phyloP scores from a whole-genome alignment of 2,113 vertebrate genomes.

The Erinaceus europaeus region DNA sequence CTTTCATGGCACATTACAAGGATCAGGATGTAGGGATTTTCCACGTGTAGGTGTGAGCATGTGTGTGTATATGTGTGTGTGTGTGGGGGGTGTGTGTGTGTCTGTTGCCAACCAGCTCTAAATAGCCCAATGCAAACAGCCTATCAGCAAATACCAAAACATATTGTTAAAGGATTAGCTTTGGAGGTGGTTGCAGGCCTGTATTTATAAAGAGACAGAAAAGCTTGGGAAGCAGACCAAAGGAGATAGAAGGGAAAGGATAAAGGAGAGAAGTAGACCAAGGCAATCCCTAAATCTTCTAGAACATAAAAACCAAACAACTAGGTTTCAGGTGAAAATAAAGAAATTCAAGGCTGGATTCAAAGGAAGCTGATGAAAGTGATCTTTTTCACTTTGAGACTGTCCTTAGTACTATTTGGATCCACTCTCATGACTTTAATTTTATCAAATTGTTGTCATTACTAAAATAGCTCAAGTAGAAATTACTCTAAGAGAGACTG shows the following conservation, averaged over 20 bases:
- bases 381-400: constrained; percentile 62
- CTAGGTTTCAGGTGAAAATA: constrained; percentile 36
- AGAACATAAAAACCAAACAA: constrained; percentile 31
- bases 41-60: neutral
- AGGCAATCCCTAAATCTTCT: neutral
- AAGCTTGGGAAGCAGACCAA: neutral
- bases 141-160: neutral
- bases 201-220: constrained; percentile 33
- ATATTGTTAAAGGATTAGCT: neutral
- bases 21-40: neutral
- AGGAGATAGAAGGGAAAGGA: neutral
- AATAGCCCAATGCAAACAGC: neutral
- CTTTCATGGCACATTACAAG: neutral
- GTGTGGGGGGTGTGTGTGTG: neutral
- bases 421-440: constrained; percentile 72
- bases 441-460: constrained; percentile 75
- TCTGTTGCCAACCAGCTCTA: neutral
- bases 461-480: constrained; percentile 72
- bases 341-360: constrained; percentile 30
- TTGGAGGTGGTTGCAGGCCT: neutral
- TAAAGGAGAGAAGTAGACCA: neutral
- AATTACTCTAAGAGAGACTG: constrained; percentile 68
- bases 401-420: constrained; percentile 37
- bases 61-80: neutral
- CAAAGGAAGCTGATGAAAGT: constrained; percentile 70